Evolutionary conservation across 2,797 vertebrate genomes (phyloP).

Genomic region (Syngnathus rostellatus): DNA sequence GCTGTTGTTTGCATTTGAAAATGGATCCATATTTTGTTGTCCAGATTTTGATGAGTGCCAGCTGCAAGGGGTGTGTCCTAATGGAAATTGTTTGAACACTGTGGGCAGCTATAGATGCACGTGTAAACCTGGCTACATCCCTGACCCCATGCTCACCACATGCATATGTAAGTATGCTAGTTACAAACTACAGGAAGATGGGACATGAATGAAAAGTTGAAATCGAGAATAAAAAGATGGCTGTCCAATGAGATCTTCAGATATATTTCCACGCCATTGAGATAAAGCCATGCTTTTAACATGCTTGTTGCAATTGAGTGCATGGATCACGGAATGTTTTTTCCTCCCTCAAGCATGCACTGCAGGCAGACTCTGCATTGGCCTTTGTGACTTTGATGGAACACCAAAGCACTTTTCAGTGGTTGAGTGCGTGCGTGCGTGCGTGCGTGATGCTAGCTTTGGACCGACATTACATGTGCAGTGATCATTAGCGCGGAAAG

Average conservation of each 20-base stretch:
- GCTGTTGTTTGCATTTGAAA: not conserved
- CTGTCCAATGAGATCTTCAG: no score
- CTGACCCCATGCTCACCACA: conserved; percentile 77
- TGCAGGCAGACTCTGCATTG: not conserved
- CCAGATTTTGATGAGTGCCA: conserved; percentile 94
- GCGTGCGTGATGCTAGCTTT: no score
- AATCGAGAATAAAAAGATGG: no score
- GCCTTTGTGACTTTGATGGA: not conserved
- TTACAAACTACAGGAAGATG: not conserved
- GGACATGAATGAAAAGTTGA: no score
- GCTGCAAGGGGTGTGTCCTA: conserved; percentile 83
- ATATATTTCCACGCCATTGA: no score
- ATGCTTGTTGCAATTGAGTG: not conserved
- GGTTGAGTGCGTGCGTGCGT: not conserved
- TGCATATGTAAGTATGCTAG: conserved; percentile 82
- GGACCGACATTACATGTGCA: no score
- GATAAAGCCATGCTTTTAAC: no score
- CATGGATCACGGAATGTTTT: not conserved
- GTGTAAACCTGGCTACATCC: conserved; percentile 84
- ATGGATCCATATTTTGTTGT: not conserved
- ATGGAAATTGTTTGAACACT: conserved; percentile 91
- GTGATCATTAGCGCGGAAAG: not conserved
- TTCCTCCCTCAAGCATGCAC: not conserved
- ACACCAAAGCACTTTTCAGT: not conserved
- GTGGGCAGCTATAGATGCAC: conserved; percentile 90